These are phyloP conservation scores for Sebastes fasciatus DNA, from an alignment of 2,113 vertebrate genomes.

Conservation along the genomic window DNA sequence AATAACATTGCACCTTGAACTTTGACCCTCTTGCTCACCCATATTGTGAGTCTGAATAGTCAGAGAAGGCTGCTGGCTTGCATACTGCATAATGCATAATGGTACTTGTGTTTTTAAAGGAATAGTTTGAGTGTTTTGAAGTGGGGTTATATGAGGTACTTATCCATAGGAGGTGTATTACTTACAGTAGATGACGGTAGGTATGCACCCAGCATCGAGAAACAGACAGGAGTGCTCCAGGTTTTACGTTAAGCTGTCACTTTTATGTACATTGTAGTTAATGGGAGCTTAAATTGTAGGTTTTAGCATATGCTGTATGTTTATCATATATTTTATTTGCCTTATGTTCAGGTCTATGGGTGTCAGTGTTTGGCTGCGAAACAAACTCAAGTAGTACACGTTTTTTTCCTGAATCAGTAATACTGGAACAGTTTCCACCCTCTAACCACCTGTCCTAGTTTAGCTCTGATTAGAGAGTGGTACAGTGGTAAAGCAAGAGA, in stretches of 20 bases:
- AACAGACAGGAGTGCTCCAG: neutral
- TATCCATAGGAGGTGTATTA: too few relatives aligned
- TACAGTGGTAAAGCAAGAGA: neutral
- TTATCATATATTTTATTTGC: neutral
- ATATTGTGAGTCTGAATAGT: too few relatives aligned
- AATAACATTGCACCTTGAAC: too few relatives aligned
- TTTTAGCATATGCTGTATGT: neutral
- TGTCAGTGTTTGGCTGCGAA: neutral
- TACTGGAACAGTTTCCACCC: neutral
- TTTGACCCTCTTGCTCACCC: too few relatives aligned
- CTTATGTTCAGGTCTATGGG: neutral
- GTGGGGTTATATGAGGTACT: too few relatives aligned
- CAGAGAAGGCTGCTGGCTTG: too few relatives aligned
- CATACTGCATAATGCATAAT: too few relatives aligned
- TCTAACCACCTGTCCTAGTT: neutral
- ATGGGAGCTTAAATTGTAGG: neutral
- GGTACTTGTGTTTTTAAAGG: too few relatives aligned
- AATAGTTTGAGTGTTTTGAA: too few relatives aligned
- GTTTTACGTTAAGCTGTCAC: neutral
- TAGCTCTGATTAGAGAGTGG: neutral
- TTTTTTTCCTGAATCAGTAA: neutral
- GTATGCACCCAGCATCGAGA: too few relatives aligned
- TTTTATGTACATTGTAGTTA: slow-evolving; percentile 3
- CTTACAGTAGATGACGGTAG: too few relatives aligned
- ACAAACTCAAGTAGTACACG: neutral